These are phyloP conservation scores for Sepioteuthis lessoniana DNA, from an alignment of 2,888 invertebrate genomes.

Conservation along the genomic window DNA sequence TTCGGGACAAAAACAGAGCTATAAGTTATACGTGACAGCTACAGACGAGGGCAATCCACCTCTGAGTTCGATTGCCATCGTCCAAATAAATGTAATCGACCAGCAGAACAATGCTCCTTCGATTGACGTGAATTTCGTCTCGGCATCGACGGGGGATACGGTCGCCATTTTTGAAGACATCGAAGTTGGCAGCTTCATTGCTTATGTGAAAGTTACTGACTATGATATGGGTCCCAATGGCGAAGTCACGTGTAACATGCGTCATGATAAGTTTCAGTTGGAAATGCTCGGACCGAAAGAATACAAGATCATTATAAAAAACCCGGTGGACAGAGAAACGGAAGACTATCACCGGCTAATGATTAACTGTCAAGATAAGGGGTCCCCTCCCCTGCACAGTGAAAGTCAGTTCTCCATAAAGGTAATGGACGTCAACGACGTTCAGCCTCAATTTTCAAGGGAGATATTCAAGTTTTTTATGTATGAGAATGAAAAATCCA, in stretches of 20 bases:
- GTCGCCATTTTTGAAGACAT: slow-evolving; percentile 33
- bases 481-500: neutral
- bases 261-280: neutral
- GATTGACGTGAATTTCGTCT: neutral
- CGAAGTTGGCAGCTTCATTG: neutral
- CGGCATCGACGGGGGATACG: neutral
- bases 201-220: neutral
- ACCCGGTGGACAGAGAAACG: neutral
- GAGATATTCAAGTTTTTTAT: slow-evolving; percentile 18
- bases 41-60: slow-evolving; percentile 87
- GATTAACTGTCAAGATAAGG: neutral
- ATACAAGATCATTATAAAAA: slow-evolving; percentile 10
- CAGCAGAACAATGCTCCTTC: slow-evolving; percentile 91
- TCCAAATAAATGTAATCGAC: slow-evolving; percentile 91
- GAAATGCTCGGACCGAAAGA: neutral
- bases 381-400: neutral
- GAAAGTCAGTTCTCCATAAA: slow-evolving; percentile 33
- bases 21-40: slow-evolving; percentile 85
- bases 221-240: neutral
- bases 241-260: neutral
- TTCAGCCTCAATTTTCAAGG: neutral
- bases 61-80: slow-evolving; percentile 87
- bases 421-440: neutral
- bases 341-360: neutral
- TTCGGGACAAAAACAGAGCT: slow-evolving; percentile 92